phyloP scores from a whole-genome alignment of 2,113 vertebrate species.

The Hyperopisus bebe region DNA sequence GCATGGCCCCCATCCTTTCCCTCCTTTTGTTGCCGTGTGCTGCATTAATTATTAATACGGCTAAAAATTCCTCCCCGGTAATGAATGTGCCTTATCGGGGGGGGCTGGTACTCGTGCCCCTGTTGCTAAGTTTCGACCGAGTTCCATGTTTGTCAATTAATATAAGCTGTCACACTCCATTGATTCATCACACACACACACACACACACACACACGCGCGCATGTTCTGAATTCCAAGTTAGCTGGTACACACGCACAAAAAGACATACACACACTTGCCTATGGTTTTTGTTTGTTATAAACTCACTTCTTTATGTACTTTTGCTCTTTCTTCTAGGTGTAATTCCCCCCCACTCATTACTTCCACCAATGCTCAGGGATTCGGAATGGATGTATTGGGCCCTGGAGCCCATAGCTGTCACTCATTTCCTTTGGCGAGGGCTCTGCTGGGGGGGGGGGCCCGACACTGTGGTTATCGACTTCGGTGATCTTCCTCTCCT shows the following conservation, averaged over 20 bases:
- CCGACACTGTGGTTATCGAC: background rate
- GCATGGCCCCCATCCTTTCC: background rate
- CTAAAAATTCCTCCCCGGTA: background rate
- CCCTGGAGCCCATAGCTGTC: background rate
- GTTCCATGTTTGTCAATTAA: slow-evolving; percentile 2
- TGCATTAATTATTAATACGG: slow-evolving; percentile 3
- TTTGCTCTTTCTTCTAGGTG: background rate
- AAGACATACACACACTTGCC: background rate
- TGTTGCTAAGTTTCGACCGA: slow-evolving; percentile 13
- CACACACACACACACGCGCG: background rate
- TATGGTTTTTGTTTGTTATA: background rate
- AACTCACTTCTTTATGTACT: background rate
- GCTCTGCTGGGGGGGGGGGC: background rate
- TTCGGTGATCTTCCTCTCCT: background rate
- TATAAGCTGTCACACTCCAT: slow-evolving; percentile 9
- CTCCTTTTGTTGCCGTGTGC: background rate
- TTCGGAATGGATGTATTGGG: background rate
- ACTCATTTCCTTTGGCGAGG: background rate
- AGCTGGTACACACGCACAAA: background rate
- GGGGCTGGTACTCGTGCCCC: background rate
- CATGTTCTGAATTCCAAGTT: background rate
- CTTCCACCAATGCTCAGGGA: background rate
- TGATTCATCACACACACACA: background rate
- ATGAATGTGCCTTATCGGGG: background rate
- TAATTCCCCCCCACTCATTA: background rate